Conservation (phyloP, 2,113 vertebrate genomes). For the Brachyhypopomus occidentalis region DNA sequence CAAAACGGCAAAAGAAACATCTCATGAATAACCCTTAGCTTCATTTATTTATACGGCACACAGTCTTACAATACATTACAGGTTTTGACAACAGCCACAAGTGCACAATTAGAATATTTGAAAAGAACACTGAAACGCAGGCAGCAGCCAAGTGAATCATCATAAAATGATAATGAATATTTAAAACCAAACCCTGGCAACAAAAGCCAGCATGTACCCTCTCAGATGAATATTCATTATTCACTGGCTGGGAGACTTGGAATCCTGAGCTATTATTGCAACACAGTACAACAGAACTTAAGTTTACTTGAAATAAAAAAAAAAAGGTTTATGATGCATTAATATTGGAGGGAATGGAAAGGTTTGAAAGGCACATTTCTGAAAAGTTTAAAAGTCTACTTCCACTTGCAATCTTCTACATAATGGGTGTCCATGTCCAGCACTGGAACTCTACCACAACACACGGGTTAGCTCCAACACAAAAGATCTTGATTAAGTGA, state of each 20-base stretch:
- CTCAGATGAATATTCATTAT: constrained; percentile 44
- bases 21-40: background rate
- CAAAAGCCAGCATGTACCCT: constrained; percentile 40
- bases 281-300: constrained; percentile 29
- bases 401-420: constrained; percentile 13
- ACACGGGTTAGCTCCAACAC: no score
- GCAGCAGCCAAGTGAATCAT: constrained; percentile 29
- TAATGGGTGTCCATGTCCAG: no score
- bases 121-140: constrained; percentile 27
- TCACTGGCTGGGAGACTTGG: constrained; percentile 39
- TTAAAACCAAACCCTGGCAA: constrained; percentile 47
- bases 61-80: constrained; percentile 25
- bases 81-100: constrained; percentile 38
- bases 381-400: constrained; percentile 20
- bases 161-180: constrained; percentile 53
- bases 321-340: constrained; percentile 11
- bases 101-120: constrained; percentile 34
- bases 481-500: no score
- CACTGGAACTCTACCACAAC: no score
- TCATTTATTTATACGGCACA: constrained; percentile 42
- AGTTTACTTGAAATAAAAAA: background rate
- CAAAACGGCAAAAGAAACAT: constrained; percentile 23
- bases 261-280: constrained; percentile 35
- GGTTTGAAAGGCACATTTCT: background rate
- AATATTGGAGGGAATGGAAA: constrained; percentile 3